These are phyloP conservation scores for Xestobium rufovillosum DNA, from an alignment of 2,888 invertebrate genomes.

Conservation along the genomic window DNA sequence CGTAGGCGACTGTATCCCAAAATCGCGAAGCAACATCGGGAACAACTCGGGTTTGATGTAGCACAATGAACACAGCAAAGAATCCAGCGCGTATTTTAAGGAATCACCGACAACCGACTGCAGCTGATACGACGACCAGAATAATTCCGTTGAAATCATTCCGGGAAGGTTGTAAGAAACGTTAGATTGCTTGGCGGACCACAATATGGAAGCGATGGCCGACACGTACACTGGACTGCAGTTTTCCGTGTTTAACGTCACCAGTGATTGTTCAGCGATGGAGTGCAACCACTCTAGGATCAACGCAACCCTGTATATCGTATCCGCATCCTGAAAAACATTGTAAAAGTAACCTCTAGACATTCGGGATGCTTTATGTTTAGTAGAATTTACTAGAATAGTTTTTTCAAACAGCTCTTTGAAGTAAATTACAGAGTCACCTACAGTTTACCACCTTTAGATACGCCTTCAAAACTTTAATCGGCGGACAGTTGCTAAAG, in stretches of 20 bases:
- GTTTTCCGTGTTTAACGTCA: conserved; percentile 33
- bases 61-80: conserved; percentile 78
- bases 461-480: too few relatives aligned
- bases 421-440: too few relatives aligned
- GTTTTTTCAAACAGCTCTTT: too few relatives aligned
- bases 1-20: conserved; percentile 56
- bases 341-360: too few relatives aligned
- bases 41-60: conserved; percentile 75
- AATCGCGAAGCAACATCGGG: conserved; percentile 61
- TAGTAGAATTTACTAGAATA: too few relatives aligned
- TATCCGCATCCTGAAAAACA: conserved; percentile 46
- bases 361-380: too few relatives aligned
- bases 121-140: conserved; percentile 73
- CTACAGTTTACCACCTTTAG: too few relatives aligned
- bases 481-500: too few relatives aligned
- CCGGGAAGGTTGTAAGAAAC: conserved; percentile 57
- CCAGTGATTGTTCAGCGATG: conserved; percentile 47
- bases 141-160: conserved; percentile 65
- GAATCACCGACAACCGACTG: conserved; percentile 61
- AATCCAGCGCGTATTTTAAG: conserved; percentile 78
- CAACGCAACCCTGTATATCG: conserved; percentile 55
- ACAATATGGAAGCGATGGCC: conserved; percentile 74
- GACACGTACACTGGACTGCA: conserved; percentile 57
- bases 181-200: conserved; percentile 60
- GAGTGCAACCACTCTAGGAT: conserved; percentile 67